Evolutionary conservation across 2,113 vertebrate genomes (phyloP).

Genomic region (Carassius auratus): DNA sequence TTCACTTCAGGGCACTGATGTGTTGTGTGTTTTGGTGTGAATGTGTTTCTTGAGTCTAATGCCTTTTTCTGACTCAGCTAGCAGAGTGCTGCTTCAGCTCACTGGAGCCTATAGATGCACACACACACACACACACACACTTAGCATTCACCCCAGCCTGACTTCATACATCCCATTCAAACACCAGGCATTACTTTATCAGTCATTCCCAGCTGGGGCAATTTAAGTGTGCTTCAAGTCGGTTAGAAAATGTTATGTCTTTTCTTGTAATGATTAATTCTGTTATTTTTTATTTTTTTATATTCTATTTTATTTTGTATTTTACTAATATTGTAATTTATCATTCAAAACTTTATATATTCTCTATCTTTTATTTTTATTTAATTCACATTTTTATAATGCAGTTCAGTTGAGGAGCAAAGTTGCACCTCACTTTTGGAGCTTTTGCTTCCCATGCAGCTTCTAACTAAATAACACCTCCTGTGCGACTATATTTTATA

Average conservation of each 20-base stretch:
- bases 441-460: neutral
- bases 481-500: neutral
- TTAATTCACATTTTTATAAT: neutral
- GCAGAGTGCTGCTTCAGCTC: constrained; percentile 28
- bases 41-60: constrained; percentile 21
- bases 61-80: constrained; percentile 27
- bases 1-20: neutral
- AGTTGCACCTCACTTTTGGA: neutral
- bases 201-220: neutral
- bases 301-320: neutral
- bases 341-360: too few species aligned
- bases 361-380: neutral
- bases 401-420: neutral
- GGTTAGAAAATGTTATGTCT: too few species aligned
- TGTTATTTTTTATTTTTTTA: neutral
- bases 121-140: neutral
- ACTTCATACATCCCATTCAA: neutral
- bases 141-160: constrained; percentile 13
- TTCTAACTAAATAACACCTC: neutral
- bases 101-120: neutral
- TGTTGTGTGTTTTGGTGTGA: constrained; percentile 16
- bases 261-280: too few species aligned
- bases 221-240: neutral
- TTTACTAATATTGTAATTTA: too few species aligned
- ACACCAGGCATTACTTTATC: neutral